Percentiles rank a stretch among this genome's conserved stretches.
Conservation (phyloP, 2,888 invertebrate species). For the Ennomos fuscantarius region DNA sequence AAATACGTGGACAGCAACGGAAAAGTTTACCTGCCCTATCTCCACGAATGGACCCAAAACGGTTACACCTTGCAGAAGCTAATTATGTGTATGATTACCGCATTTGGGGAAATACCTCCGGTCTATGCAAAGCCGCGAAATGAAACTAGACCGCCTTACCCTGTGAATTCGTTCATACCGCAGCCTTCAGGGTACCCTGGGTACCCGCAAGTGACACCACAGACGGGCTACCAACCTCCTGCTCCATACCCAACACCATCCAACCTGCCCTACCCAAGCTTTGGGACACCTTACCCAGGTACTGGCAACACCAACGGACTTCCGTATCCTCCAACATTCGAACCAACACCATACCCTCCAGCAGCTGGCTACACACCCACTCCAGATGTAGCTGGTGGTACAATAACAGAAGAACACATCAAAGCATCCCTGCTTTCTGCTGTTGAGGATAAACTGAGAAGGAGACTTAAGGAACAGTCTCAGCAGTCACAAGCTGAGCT, state of each 20-base stretch:
- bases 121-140: slow-evolving; percentile 92
- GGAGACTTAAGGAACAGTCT: slow-evolving; percentile 94
- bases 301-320: slow-evolving; percentile 57
- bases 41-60: slow-evolving; percentile 96
- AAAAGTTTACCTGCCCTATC: slow-evolving; percentile 97
- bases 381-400: slow-evolving; percentile 86
- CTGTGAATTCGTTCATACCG: slow-evolving; percentile 77
- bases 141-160: slow-evolving; percentile 86
- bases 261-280: slow-evolving; percentile 82
- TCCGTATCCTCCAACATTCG: slow-evolving; percentile 58
- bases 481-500: slow-evolving; percentile 96
- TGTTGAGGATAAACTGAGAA: slow-evolving; percentile 96
- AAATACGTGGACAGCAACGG: slow-evolving; percentile 98
- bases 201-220: slow-evolving; percentile 61
- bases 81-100: slow-evolving; percentile 95
- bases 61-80: slow-evolving; percentile 94
- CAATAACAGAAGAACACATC: slow-evolving; percentile 98
- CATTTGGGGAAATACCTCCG: slow-evolving; percentile 98
- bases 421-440: slow-evolving; percentile 97
- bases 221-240: slow-evolving; percentile 65
- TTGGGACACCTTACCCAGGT: slow-evolving; percentile 72
- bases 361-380: slow-evolving; percentile 56
- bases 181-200: slow-evolving; percentile 73
- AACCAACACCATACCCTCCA: slow-evolving; percentile 63
- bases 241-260: slow-evolving; percentile 76